Evolutionary conservation across 2,797 vertebrate species (phyloP).

Genomic region (Gallinago stenura): DNA sequence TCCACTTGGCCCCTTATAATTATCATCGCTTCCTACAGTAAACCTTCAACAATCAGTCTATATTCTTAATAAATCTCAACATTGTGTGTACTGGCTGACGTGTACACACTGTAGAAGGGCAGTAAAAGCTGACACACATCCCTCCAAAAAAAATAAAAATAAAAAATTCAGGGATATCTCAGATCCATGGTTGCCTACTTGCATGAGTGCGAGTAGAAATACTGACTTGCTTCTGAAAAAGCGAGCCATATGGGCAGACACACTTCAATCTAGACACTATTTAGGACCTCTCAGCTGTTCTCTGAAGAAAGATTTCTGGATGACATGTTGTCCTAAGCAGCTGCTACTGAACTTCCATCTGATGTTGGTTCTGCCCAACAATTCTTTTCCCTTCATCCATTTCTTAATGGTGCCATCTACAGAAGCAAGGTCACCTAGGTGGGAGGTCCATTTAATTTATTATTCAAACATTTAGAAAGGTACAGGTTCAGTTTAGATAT

Average conservation of each 20-base stretch:
- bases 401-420: not conserved
- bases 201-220: not conserved
- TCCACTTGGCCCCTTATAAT: not conserved
- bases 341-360: not conserved
- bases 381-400: not conserved
- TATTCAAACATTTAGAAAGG: not conserved
- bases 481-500: not conserved
- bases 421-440: not conserved
- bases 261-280: not conserved
- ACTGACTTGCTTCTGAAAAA: not conserved
- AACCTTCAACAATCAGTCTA: not conserved
- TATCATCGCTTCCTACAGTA: not conserved
- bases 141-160: not conserved
- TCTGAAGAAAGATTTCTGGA: not conserved
- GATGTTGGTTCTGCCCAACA: not conserved
- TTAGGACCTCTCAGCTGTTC: not conserved
- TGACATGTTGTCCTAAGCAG: not conserved
- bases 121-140: not conserved
- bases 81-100: not conserved
- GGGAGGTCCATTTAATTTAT: conserved; percentile 37
- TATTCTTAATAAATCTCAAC: not conserved
- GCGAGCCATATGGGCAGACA: not conserved
- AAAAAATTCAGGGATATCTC: not conserved
- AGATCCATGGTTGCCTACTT: not conserved
- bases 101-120: not conserved